Evolutionary conservation across 1,140 invertebrate species (phyloP).

Genomic region (Drosophila nigromelanica): DNA sequence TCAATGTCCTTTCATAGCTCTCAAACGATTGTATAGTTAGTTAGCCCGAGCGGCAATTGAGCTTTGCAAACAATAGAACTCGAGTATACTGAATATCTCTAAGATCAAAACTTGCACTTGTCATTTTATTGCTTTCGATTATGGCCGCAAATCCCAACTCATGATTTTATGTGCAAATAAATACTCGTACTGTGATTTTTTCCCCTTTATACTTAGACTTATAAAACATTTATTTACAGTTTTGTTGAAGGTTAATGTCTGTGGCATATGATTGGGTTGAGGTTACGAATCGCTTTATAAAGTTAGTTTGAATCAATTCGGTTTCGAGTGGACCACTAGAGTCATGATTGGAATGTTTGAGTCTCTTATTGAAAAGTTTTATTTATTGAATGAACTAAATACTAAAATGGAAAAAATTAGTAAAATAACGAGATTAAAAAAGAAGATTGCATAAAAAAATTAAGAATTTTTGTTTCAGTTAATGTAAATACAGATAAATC

Average conservation of each 20-base stretch:
- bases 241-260: conserved; percentile 43
- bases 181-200: conserved; percentile 60
- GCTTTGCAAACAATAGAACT: conserved; percentile 32
- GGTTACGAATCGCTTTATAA: conserved; percentile 18
- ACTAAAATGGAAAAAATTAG: too few relatives aligned
- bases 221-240: conserved; percentile 32
- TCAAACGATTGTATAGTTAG: conserved; percentile 59
- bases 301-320: conserved; percentile 13
- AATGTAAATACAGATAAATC: too few relatives aligned
- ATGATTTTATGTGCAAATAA: conserved; percentile 70
- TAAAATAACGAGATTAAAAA: too few relatives aligned
- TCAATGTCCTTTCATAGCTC: conserved; percentile 68
- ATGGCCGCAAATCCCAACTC: conserved; percentile 60
- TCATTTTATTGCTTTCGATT: conserved; percentile 51
- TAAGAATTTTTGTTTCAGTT: too few relatives aligned
- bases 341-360: too few relatives aligned
- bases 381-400: too few relatives aligned
- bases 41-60: conserved; percentile 34
- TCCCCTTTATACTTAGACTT: conserved; percentile 18
- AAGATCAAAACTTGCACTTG: conserved; percentile 70
- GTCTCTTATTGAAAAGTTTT: too few relatives aligned
- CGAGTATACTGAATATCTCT: conserved; percentile 11
- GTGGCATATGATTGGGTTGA: conserved; percentile 37
- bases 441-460: too few relatives aligned
- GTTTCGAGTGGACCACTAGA: conserved; percentile 2